Conservation (phyloP, 2,888 invertebrate species). For the Megaustenia siamemsis region DNA sequence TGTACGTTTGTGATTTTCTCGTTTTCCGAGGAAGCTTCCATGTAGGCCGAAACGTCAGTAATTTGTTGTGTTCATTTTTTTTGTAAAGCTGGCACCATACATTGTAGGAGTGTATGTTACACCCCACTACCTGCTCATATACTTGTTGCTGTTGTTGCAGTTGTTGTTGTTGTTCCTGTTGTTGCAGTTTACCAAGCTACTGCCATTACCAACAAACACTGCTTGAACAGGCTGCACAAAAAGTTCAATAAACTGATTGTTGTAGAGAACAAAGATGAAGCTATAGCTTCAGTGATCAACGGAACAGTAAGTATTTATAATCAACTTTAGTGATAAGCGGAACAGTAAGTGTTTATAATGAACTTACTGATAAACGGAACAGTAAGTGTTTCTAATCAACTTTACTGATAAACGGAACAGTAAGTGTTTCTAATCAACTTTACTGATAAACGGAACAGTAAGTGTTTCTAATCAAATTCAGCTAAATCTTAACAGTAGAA, state of each 20-base stretch:
- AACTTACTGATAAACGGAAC: conserved; percentile 23
- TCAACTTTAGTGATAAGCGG: conserved; percentile 1
- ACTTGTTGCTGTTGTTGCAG: too few species aligned
- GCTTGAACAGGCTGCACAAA: conserved; percentile 50
- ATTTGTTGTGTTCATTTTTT: too few species aligned
- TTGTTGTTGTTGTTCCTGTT: too few species aligned
- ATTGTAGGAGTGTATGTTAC: too few species aligned
- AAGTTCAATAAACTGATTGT: conserved; percentile 31
- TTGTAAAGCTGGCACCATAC: too few species aligned
- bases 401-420: conserved; percentile 34
- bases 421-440: neutral
- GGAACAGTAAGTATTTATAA: conserved; percentile 31
- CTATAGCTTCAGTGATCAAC: conserved; percentile 24
- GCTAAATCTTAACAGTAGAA: too few species aligned
- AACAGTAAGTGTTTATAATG: conserved; percentile 27
- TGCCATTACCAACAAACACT: conserved; percentile 48
- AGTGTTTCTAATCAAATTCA: too few species aligned
- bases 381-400: conserved; percentile 9
- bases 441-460: too few species aligned
- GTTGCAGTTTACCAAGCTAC: conserved; percentile 42
- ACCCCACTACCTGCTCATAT: too few species aligned
- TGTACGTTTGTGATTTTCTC: too few species aligned
- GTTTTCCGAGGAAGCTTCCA: too few species aligned
- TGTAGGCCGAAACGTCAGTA: too few species aligned
- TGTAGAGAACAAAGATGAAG: conserved; percentile 7